A percentile compares a stretch with the other conserved stretches of the same genome.
phyloP scores from a whole-genome alignment of 2,888 invertebrate genomes.

The Micoletzkya japonica region DNA sequence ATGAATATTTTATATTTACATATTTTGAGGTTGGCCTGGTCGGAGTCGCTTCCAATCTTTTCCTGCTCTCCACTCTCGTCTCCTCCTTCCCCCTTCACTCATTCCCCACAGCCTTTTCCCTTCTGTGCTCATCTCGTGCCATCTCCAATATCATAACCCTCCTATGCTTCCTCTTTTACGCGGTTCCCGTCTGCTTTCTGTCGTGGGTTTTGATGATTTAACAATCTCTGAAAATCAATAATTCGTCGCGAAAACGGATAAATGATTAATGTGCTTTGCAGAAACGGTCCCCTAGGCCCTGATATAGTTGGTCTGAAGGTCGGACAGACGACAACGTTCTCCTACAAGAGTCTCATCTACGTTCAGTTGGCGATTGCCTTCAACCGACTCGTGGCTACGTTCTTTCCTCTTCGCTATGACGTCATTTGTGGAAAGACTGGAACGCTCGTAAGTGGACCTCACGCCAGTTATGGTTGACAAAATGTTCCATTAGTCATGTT shows the following conservation, averaged over 20 bases:
- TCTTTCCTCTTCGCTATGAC: constrained; percentile 14
- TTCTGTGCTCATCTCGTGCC: constrained; percentile 20
- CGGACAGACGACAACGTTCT: constrained; percentile 19
- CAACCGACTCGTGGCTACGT: constrained; percentile 22
- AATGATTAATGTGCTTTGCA: not conserved
- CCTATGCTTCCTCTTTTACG: constrained; percentile 16
- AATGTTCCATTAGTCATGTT: too few relatives aligned
- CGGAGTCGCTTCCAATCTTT: not conserved
- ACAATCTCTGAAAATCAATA: not conserved
- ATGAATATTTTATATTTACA: too few relatives aligned
- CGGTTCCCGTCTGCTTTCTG: constrained; percentile 20
- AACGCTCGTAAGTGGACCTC: constrained; percentile 7
- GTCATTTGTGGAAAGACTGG: constrained; percentile 6
- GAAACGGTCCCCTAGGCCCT: constrained; percentile 8
- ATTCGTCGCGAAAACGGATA: not conserved
- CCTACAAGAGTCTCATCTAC: constrained; percentile 24
- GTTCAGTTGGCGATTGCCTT: constrained; percentile 20
- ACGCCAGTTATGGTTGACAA: not conserved
- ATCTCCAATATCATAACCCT: constrained; percentile 22
- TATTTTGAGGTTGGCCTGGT: constrained; percentile 17
- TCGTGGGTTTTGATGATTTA: not conserved
- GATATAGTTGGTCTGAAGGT: constrained; percentile 16
- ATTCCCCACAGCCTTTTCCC: constrained; percentile 22
- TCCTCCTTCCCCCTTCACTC: constrained; percentile 5
- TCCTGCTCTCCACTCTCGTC: not conserved